Conservation (phyloP, 2,888 invertebrate species). For the Dasysyrphus albostriatus region DNA sequence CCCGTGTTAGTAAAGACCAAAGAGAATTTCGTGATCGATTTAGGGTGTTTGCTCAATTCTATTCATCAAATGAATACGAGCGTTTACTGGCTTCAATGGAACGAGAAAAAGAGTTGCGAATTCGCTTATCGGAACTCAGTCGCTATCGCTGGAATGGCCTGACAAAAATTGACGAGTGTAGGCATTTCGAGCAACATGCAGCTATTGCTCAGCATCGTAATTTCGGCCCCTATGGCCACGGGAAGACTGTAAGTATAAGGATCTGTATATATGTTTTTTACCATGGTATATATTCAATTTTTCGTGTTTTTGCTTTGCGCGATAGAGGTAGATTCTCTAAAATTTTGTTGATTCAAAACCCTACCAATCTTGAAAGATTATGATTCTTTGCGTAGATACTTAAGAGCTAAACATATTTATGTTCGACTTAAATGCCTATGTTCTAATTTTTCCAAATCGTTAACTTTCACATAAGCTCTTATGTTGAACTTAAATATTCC, state of each 20-base stretch:
- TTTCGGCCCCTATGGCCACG: constrained; percentile 83
- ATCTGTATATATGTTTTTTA: neutral
- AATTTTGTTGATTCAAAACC: too few relatives aligned
- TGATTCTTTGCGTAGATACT: too few relatives aligned
- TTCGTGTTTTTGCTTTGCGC: constrained; percentile 59
- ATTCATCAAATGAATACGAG: constrained; percentile 93
- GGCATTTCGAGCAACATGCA: constrained; percentile 93
- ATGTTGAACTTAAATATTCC: too few relatives aligned
- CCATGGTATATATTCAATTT: constrained; percentile 70
- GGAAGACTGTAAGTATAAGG: constrained; percentile 82
- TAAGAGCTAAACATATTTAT: too few relatives aligned
- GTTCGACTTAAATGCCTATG: too few relatives aligned
- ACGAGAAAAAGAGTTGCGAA: constrained; percentile 93
- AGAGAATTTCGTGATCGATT: constrained; percentile 90
- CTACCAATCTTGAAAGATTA: too few relatives aligned
- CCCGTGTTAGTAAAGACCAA: constrained; percentile 84
- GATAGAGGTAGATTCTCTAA: too few relatives aligned
- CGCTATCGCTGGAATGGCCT: constrained; percentile 94
- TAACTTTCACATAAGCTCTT: too few relatives aligned
- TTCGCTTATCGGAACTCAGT: constrained; percentile 92
- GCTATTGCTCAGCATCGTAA: constrained; percentile 86
- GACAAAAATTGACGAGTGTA: constrained; percentile 92
- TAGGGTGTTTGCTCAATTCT: constrained; percentile 94
- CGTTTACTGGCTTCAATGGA: constrained; percentile 91
- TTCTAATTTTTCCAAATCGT: too few relatives aligned